Evolutionary conservation across 2,888 invertebrate species (phyloP).

Genomic region (Ernsta delagoae): DNA sequence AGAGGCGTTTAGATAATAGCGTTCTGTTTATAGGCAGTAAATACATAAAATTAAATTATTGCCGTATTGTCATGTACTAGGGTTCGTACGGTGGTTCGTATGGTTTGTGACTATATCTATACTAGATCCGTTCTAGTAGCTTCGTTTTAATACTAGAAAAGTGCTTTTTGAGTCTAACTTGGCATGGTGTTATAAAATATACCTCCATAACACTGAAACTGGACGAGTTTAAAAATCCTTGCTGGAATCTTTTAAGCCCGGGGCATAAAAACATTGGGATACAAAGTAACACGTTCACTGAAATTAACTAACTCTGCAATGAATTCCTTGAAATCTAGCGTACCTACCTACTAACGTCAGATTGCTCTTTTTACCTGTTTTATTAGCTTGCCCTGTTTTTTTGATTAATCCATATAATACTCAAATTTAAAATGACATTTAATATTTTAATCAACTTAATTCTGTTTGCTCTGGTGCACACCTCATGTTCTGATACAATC

Average conservation of each 20-base stretch:
- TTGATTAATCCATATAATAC: too few relatives aligned
- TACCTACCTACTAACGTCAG: background rate
- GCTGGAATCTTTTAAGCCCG: background rate
- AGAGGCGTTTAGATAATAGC: slow-evolving; percentile 20
- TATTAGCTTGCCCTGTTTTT: too few relatives aligned
- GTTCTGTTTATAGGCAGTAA: slow-evolving; percentile 24
- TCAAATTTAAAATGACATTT: too few relatives aligned
- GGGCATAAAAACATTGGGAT: background rate
- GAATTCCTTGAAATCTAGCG: background rate
- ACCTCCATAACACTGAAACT: background rate
- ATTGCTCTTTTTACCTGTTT: background rate
- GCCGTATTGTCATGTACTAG: too few relatives aligned
- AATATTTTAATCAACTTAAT: too few relatives aligned
- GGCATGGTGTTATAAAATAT: background rate
- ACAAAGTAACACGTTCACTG: slow-evolving; percentile 2
- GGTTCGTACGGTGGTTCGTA: too few relatives aligned
- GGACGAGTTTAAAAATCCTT: background rate
- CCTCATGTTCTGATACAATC: too few relatives aligned
- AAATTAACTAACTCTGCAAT: background rate
- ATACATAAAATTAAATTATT: slow-evolving; percentile 14
- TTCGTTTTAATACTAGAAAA: background rate
- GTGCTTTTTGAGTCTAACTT: background rate
- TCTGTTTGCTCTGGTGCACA: too few relatives aligned
- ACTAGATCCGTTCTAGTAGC: too few relatives aligned
- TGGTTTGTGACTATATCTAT: background rate